These are phyloP conservation scores for Platypus cylindrus DNA, from an alignment of 2,888 invertebrate species.

Conservation along the genomic window DNA sequence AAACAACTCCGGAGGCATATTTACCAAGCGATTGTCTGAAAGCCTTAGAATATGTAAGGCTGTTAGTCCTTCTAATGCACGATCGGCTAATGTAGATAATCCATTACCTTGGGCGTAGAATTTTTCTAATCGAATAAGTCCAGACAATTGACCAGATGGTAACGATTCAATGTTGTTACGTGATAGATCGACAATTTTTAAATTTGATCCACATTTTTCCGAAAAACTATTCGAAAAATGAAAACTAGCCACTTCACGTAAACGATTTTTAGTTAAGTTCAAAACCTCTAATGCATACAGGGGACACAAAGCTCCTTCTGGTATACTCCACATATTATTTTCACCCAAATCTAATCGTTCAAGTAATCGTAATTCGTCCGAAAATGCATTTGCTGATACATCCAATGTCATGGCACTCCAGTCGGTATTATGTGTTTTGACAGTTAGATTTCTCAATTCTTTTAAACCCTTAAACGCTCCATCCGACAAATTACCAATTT, in stretches of 20 bases:
- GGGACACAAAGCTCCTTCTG: slow-evolving; percentile 66
- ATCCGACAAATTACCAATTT: slow-evolving; percentile 67
- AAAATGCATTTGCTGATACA: slow-evolving; percentile 60
- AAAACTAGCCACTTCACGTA: slow-evolving; percentile 62
- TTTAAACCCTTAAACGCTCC: slow-evolving; percentile 71
- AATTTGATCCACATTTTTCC: slow-evolving; percentile 56
- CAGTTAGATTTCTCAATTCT: slow-evolving; percentile 64
- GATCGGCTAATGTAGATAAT: slow-evolving; percentile 61
- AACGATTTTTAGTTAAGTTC: slow-evolving; percentile 67
- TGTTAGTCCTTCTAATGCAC: slow-evolving; percentile 62
- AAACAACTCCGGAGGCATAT: slow-evolving; percentile 71
- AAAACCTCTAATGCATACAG: slow-evolving; percentile 59
- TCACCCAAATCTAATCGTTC: slow-evolving; percentile 64
- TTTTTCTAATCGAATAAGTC: slow-evolving; percentile 56
- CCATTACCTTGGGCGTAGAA: slow-evolving; percentile 67
- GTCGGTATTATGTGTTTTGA: slow-evolving; percentile 72
- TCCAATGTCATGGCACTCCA: slow-evolving; percentile 73
- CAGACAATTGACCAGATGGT: slow-evolving; percentile 58
- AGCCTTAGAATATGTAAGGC: slow-evolving; percentile 62
- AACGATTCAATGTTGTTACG: slow-evolving; percentile 66
- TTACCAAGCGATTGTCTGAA: slow-evolving; percentile 67
- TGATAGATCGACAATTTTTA: slow-evolving; percentile 60
- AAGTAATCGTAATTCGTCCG: slow-evolving; percentile 57
- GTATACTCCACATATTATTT: slow-evolving; percentile 70
- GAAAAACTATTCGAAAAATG: slow-evolving; percentile 47